Base-by-base conservation (phyloP, 37 sponge, comb jelly and placozoan species). In the Agelas oroides region DNA sequence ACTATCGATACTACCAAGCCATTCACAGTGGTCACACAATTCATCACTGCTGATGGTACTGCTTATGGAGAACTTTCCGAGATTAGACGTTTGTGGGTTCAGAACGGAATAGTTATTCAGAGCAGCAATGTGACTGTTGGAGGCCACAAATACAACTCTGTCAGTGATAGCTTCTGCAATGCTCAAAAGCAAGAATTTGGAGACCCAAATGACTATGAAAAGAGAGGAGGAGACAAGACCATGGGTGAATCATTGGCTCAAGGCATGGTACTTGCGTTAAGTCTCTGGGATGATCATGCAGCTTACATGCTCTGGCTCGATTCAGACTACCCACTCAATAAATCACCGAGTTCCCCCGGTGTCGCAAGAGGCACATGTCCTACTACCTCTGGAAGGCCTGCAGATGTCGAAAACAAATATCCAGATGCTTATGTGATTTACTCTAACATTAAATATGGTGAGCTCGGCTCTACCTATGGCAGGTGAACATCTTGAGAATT, bases 11-110 rank as follows among this genome's bases (percentile, higher is more conserved):
- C 82, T 18, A 81, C 71, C 23, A n/a, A 81, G n/a, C 23, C 33
- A 16, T 81, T 81, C 23, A 81, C 82, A 31, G 82, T 81, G 40
- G 82, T 81, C 2, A 81, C 82, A 32, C 82, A 81, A 70, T 81
- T 81, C 39, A 58, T 81, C 28, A 81, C 82, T 19, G 19, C 57
- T 32, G 82, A 81, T 30, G 72, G 72, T 13, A 81, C 82, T 33
- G 82, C 70, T 70, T 71, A 55, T 81, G 82, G 82, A 56, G 82
- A 70, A 17, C 82, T 81, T 23, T 57, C 59, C 3, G 82, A 70
- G 59, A 81, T 81, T 17, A 68, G 73, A 25, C 58, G 82, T 13
- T 14, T 70, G 19, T 81, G 82, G 82, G 72, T 81, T 3, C 82
- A 81, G 38, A 81, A 81, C 70, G 82, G 82, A 17, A 71, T 57